Evolutionary conservation across 2,113 vertebrate genomes (phyloP), one percentile per base, ranked within the genome.

Genomic region (Eidolon helvum): DNA sequence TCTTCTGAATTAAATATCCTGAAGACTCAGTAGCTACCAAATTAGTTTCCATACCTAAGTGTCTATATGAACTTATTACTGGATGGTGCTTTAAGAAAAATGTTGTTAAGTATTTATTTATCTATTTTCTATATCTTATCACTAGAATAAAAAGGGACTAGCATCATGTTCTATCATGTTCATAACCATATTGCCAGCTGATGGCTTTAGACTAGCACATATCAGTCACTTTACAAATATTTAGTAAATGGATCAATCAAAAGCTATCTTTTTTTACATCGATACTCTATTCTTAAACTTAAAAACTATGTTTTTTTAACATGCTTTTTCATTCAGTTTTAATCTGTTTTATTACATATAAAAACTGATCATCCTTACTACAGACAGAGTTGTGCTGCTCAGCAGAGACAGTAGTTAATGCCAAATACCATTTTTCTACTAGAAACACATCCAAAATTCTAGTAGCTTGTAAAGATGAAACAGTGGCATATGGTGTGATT

Each of bases 351-450:
- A 90, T 74, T 50, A 35, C 1, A 68, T 84, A 61, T 40, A 24
- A 87, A 55, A 87, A 85, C 35, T 78, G 30, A 77, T 16, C 43
- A 96, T 83, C 4, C 66, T 90, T 65, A 50, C 24, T 88, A 48
- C 66, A 21, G 30, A 71, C 94, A 68, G 24, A 95, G 65, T 69
- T 91, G 2, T 26, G 24, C 45, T 50, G 4, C 69, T 93, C 63
- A 57, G 33, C 12, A 83, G 21, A 30, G 77, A 93, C 26, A 69
- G 30, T 26, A 33, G 63, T 45, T 79, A 40, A 71, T 91, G 82
- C 57, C 69, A 98, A 98, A 97, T 26, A 79, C 10, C 1, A 66
- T 40, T 90, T 71, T 61, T 96, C 68, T 83, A 26, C 65, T 87
- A 93, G 53, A 94, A 98, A 84, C 4, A 61, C 24, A 63, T 88